phyloP scores from a whole-genome alignment of 1,140 invertebrate species.

The Ditylenchus dipsaci region DNA sequence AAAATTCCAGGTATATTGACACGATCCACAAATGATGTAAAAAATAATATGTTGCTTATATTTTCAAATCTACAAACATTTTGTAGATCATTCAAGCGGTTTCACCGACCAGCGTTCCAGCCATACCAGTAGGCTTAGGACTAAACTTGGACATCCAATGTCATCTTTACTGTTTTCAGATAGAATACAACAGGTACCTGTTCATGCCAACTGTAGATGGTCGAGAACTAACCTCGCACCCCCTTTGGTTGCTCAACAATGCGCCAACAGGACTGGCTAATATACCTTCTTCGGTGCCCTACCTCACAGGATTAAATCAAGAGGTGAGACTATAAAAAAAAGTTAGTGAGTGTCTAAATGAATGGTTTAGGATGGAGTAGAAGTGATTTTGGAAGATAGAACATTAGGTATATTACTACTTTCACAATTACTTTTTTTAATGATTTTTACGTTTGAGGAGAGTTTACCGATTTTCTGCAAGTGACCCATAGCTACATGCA shows the following conservation, averaged over 20 bases:
- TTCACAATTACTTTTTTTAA: no score
- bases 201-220: constrained; percentile 53
- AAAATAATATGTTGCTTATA: no score
- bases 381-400: constrained; percentile 52
- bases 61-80: no score
- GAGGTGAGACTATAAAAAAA: constrained; percentile 6
- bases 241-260: constrained; percentile 49
- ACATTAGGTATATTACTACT: constrained; percentile 28
- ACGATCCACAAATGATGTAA: constrained; percentile 51
- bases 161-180: constrained; percentile 16
- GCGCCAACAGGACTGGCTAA: constrained; percentile 34
- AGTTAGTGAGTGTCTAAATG: no score
- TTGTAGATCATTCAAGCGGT: constrained; percentile 38
- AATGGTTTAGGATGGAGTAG: constrained; percentile 39
- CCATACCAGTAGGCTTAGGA: constrained; percentile 36
- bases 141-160: neutral
- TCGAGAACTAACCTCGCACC: constrained; percentile 40
- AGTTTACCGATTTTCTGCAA: constrained; percentile 54
- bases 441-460: no score
- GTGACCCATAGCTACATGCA: constrained; percentile 46
- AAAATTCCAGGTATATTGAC: constrained; percentile 41
- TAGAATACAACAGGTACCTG: constrained; percentile 54
- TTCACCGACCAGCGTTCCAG: constrained; percentile 31
- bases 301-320: constrained; percentile 50
- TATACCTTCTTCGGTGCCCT: constrained; percentile 47